Evolutionary conservation across 2,113 vertebrate species (phyloP), one percentile per base, ranked within the genome.

Genomic region (Ceyx margarethae): DNA sequence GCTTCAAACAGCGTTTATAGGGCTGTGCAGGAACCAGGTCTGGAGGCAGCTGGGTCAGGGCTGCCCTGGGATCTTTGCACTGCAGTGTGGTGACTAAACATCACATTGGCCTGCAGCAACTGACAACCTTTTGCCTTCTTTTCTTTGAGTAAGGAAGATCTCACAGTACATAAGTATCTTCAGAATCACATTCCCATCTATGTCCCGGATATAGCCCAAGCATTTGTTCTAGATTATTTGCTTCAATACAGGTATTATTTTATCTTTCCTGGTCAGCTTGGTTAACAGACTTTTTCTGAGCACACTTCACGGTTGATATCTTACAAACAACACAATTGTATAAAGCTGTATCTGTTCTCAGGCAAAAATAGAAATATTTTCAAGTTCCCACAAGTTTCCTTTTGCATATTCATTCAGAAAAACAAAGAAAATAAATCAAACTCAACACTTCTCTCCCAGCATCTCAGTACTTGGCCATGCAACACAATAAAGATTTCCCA

Each of bases 321-420:
- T 25, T 45, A 67, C 33, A 87, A 78, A 37, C 15, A 4, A 0
- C 3, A 28, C 46, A 42, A 7, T 81, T 60, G 21, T 0, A 1
- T 40, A 48, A 82, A 74, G n/a, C 48, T 79, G 18, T 10, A 64
- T 35, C 17, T 19, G 16, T 85, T 87, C 45, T 72, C 10, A 43
- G 48, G n/a, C 43, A 85, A 90, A 90, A 86, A 78, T 9, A 58
- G 6, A 50, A 66, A 28, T 42, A 21, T 37, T 69, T 45, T 46
- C 3, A 2, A 42, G 25, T 86, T 94, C 13, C 37, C 33, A 69
- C 4, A n/a, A 61, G 45, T 29, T 77, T 83, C 19, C 17, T 74
- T 89, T 89, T 57, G 25, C 56, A 83, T 88, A 54, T 60, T 12
- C 10, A 77, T 60, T 90, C 69, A 74, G 68, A 50, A 90, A 94